Conservation (phyloP, 2,113 vertebrate genomes). For the Oreochromis aureus region DNA sequence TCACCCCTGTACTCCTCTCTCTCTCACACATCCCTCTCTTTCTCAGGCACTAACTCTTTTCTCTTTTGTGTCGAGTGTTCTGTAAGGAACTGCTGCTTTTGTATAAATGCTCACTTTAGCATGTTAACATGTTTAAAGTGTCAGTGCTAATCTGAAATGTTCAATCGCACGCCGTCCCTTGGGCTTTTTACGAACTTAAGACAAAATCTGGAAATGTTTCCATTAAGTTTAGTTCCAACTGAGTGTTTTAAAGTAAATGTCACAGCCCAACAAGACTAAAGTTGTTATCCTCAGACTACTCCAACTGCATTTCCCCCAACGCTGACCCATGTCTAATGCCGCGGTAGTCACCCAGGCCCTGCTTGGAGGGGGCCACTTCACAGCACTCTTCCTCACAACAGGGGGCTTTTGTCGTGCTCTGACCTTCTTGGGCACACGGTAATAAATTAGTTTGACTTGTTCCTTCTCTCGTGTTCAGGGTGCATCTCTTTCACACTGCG, state of each 20-base stretch:
- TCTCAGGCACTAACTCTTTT: constrained; percentile 6
- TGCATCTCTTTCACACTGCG: constrained; percentile 31
- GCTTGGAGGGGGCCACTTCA: constrained; percentile 32
- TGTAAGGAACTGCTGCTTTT: background rate
- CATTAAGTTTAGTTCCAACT: background rate
- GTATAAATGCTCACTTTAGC: background rate
- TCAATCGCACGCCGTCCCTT: background rate
- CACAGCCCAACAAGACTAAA: background rate
- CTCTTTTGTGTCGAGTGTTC: background rate
- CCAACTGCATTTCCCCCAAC: constrained; percentile 11
- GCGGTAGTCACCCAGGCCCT: constrained; percentile 21
- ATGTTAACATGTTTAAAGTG: background rate
- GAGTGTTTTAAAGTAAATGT: background rate
- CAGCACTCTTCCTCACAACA: constrained; percentile 55
- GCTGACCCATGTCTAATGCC: constrained; percentile 65
- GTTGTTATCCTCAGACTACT: constrained; percentile 26
- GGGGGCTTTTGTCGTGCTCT: constrained; percentile 59
- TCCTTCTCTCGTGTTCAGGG: constrained; percentile 58
- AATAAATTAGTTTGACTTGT: constrained; percentile 72
- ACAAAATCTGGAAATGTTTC: constrained; percentile 11
- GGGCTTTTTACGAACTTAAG: background rate
- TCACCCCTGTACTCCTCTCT: background rate
- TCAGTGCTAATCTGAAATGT: background rate
- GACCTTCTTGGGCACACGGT: constrained; percentile 54
- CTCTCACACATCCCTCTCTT: background rate